Base-by-base conservation (phyloP, 2,797 vertebrate genomes). In the Thamnophis elegans region DNA sequence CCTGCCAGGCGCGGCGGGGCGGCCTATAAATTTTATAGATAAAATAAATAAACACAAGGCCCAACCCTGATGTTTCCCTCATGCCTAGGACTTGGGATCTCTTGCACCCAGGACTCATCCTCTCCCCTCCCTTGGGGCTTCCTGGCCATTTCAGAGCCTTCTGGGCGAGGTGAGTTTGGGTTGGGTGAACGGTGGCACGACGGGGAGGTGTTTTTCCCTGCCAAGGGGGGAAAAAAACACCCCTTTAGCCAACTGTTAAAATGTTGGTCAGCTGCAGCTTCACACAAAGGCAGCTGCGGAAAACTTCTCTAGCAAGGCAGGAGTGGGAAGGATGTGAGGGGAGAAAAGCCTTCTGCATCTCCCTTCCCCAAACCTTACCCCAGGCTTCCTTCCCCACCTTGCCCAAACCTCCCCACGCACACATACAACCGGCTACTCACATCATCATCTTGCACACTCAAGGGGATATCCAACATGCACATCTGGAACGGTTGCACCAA, bases 381-480 rank as follows among this genome's bases (percentile, higher is more conserved):
- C 14, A 14, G 10, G 10, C 0, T 55, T 5, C 36, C 58, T 25
- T 55, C 3, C 3, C 13, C 12, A 12, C 36, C 25, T 8, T 11
- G 14, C 26, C 13, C 51, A 18, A 4, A 32, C 54, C 25, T 2
- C 56, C 89, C 28, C 47, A 7, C 47, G 0, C 47, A 47, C 47
- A 7, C 47, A 51, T 7, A 51, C 13, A 55, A 55, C 7, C 22
- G 18, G 1, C 60, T 92, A 96, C 98, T 98, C 95, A 99, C 98
- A 97, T 98, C 85, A 56, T 98, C 98, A 3, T 98, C 98, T 96
- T 98, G 97, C 96, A 98, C 97, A 94, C 97, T 98, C 92, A 98
- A 97, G 8, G 98, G 98, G 96, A 98, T 98, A 94, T 98, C 98
- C 95, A 99, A 94, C 98, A 99, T 98, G 97, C 98, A 98, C 97